Percentiles rank a stretch among this genome's conserved stretches.
phyloP scores from a whole-genome alignment of 2,797 vertebrate genomes.

The Coreius guichenoti region DNA sequence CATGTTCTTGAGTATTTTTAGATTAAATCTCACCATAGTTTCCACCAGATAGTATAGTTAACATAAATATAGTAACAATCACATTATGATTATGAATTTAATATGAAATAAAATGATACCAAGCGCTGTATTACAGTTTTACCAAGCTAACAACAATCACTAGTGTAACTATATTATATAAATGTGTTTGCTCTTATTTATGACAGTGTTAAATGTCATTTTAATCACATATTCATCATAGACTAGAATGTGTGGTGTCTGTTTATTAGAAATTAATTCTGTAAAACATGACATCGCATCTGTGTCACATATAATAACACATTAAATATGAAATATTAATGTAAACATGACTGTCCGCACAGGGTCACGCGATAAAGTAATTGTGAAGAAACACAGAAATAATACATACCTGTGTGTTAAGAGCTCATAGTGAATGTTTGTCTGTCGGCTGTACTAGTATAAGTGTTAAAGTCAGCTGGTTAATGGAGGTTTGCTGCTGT shows the following conservation, averaged over 20 bases:
- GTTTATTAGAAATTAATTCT: neutral
- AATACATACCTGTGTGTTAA: neutral
- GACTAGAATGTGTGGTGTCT: rapidly evolving
- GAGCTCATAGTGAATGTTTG: neutral
- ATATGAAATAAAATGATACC: too few species aligned
- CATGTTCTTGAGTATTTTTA: too few species aligned
- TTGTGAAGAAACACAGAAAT: neutral
- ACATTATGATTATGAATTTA: too few species aligned
- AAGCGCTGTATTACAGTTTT: too few species aligned
- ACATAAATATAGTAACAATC: too few species aligned
- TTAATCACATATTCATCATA: neutral
- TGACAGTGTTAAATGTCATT: neutral
- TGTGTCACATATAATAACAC: neutral
- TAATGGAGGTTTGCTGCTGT: neutral
- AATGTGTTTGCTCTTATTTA: too few species aligned
- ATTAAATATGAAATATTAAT: neutral
- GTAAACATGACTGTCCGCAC: neutral
- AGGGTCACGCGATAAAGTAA: constrained; percentile 1
- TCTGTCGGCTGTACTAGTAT: neutral
- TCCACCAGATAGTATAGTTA: too few species aligned
- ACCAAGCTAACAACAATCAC: too few species aligned
- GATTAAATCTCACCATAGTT: too few species aligned
- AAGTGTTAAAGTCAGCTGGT: neutral
- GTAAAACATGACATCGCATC: neutral
- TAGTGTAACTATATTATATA: too few species aligned